Conservation (phyloP, 2,888 invertebrate genomes). For the Idaea aversata region DNA sequence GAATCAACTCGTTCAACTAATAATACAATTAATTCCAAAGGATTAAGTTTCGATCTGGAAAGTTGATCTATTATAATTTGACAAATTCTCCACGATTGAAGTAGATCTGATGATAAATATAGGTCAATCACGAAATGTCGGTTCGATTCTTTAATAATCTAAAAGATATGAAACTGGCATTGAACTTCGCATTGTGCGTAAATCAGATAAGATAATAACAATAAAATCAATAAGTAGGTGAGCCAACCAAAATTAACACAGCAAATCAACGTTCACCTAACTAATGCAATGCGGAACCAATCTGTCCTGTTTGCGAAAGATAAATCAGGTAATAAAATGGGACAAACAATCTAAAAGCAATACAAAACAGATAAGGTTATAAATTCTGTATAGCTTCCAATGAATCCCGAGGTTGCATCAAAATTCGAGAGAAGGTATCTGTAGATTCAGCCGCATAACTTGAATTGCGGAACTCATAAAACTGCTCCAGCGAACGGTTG, state of each 20-base stretch:
- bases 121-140: neutral
- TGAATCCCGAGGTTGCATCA: slow-evolving; percentile 42
- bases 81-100: neutral
- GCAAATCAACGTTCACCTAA: slow-evolving; percentile 22
- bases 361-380: slow-evolving; percentile 44
- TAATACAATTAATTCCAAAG: slow-evolving; percentile 62
- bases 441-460: slow-evolving; percentile 41
- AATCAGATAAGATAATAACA: neutral
- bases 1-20: slow-evolving; percentile 51
- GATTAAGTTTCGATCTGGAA: neutral
- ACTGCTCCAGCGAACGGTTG: slow-evolving; percentile 39
- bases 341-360: slow-evolving; percentile 51
- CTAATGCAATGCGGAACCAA: slow-evolving; percentile 27
- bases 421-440: slow-evolving; percentile 38
- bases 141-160: neutral
- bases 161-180: neutral
- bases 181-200: neutral
- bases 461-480: slow-evolving; percentile 52
- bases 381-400: slow-evolving; percentile 49
- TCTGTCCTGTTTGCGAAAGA: slow-evolving; percentile 24
- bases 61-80: neutral
- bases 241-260: slow-evolving; percentile 21
- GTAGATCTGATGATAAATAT: neutral
- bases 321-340: slow-evolving; percentile 34
- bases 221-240: slow-evolving; percentile 1